Evolutionary conservation across 2,888 invertebrate species (phyloP).

Genomic region (Amaurobius ferox): DNA sequence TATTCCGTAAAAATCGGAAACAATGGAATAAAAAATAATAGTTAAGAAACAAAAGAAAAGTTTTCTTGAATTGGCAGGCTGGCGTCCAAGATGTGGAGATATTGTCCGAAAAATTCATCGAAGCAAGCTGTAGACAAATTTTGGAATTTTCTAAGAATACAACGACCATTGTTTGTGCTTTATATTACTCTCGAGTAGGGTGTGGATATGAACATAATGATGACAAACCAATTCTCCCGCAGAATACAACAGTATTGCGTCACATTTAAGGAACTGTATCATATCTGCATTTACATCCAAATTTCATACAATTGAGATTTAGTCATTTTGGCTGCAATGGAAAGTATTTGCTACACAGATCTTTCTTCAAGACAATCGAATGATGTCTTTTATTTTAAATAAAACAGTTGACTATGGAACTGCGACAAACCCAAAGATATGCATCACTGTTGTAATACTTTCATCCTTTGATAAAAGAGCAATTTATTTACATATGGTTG

Average conservation of each 20-base stretch:
- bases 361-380: neutral
- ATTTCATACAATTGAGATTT: neutral
- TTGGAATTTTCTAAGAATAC: too few relatives aligned
- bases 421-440: neutral
- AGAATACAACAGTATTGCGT: neutral
- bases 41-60: too few relatives aligned
- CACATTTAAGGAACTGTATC: neutral
- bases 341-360: neutral
- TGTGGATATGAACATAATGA: neutral
- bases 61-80: too few relatives aligned
- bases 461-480: too few relatives aligned
- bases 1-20: too few relatives aligned
- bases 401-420: neutral
- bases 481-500: too few relatives aligned
- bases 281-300: neutral
- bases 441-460: too few relatives aligned
- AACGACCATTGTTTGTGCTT: neutral
- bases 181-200: neutral
- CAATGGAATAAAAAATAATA: too few relatives aligned
- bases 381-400: neutral
- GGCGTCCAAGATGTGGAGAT: too few relatives aligned
- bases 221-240: neutral
- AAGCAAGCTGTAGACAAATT: too few relatives aligned
- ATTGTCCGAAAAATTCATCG: too few relatives aligned
- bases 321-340: neutral